These are phyloP conservation scores for Harpagoxenus sublaevis DNA, from an alignment of 2,888 invertebrate genomes.

Conservation along the genomic window DNA sequence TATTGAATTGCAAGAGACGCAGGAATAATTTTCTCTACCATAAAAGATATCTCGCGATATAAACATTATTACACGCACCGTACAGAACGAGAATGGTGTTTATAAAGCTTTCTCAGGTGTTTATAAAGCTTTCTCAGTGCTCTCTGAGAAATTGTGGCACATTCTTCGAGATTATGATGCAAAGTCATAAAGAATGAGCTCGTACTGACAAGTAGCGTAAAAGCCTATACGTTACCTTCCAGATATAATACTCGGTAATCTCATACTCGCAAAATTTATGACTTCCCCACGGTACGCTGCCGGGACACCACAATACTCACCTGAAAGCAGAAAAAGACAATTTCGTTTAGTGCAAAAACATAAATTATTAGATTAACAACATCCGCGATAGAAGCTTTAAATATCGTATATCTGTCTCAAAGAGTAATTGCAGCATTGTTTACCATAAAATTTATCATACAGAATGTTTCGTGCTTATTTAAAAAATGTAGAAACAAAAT, in stretches of 20 bases:
- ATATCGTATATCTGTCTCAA: not conserved
- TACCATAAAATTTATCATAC: not conserved
- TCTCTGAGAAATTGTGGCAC: conserved; percentile 8
- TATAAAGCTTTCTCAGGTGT: conserved; percentile 23
- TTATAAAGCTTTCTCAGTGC: conserved; percentile 24
- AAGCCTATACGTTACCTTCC: conserved; percentile 66
- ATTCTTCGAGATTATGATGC: conserved; percentile 47
- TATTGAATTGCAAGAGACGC: conserved; percentile 15
- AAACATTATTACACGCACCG: conserved; percentile 7
- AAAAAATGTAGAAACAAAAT: not conserved
- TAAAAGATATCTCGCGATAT: conserved; percentile 14
- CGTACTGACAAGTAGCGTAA: conserved; percentile 47
- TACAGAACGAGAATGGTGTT: conserved; percentile 3
- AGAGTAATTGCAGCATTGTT: not conserved
- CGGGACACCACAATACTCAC: conserved; percentile 65
- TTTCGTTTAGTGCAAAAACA: conserved; percentile 8
- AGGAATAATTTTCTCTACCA: not conserved
- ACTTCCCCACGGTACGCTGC: conserved; percentile 52
- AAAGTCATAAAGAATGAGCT: conserved; percentile 40
- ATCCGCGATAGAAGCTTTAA: not conserved
- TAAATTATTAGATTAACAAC: not conserved
- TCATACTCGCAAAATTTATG: conserved; percentile 60
- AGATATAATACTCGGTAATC: conserved; percentile 55
- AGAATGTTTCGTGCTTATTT: not conserved
- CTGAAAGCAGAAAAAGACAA: conserved; percentile 61